These are phyloP conservation scores for Mythimna pallens DNA, from an alignment of 2,888 invertebrate species.

Conservation along the genomic window DNA sequence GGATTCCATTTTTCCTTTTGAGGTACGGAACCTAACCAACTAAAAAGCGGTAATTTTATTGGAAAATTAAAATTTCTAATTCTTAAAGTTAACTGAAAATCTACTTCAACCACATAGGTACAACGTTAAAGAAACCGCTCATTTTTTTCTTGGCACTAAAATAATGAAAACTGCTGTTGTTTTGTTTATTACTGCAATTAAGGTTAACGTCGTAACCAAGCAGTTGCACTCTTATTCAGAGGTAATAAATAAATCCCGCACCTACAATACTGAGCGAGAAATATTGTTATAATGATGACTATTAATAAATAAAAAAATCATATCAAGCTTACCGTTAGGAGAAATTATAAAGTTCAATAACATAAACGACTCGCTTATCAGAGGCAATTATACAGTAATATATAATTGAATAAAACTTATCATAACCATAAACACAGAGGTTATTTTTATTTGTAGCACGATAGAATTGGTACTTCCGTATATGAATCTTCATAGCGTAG, in stretches of 20 bases:
- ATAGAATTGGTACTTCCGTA: constrained; percentile 16
- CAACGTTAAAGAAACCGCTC: constrained; percentile 22
- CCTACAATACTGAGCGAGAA: constrained; percentile 3
- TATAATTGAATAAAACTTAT: constrained; percentile 16
- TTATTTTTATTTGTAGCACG: constrained; percentile 13
- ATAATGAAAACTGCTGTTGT: constrained; percentile 15
- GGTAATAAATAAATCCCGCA: constrained; percentile 22
- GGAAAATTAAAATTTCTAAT: not conserved
- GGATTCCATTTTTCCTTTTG: too few relatives aligned
- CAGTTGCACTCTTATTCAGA: constrained; percentile 50
- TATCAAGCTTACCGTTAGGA: constrained; percentile 5
- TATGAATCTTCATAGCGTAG: constrained; percentile 1
- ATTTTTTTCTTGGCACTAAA: constrained; percentile 29
- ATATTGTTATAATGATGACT: constrained; percentile 7
- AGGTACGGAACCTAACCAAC: too few relatives aligned
- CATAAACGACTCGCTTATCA: constrained; percentile 19
- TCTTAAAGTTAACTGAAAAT: not conserved
- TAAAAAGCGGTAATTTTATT: not conserved
- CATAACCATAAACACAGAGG: not conserved
- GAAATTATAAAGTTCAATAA: constrained; percentile 33
- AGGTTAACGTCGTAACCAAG: constrained; percentile 66
- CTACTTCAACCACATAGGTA: not conserved
- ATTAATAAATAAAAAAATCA: not conserved
- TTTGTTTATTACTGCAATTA: constrained; percentile 62
- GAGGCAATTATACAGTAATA: not conserved